Evolutionary conservation across 2,113 vertebrate species (phyloP), one percentile per base, ranked within the genome.

Genomic region (Ornithorhynchus anatinus): DNA sequence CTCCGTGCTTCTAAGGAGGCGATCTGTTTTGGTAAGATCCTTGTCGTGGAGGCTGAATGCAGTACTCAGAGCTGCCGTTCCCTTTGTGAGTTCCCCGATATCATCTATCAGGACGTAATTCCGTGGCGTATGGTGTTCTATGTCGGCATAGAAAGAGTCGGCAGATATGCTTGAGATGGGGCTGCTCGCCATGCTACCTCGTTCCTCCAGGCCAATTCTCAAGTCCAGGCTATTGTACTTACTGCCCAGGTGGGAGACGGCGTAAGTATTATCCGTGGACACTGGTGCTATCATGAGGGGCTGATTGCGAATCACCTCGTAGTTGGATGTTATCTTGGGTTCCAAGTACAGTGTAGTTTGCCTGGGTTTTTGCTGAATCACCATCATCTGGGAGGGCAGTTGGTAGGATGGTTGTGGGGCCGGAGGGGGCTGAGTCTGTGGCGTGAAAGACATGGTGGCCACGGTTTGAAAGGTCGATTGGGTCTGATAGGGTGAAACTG

Each of bases 41-140:
- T 99, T 99, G 58, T 99, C 96, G 39, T 97, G 95, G n/a, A 99
- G 91, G 60, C 85, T 95, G 88, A 98, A 99, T 53, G 94, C 95
- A 60, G 95, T 95, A 51, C 93, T 86, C 48, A 98, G 84, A 13
- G 95, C 73, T 8, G 94, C 88, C 32, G 97, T 93, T 29, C 95
- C 93, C 86, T 99, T 99, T 61, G 96, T 95, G 66, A 99, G 96
- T 48, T 99, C 97, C 20, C 96, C 96, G 77, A 99, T 97, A 80
- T 99, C 98, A 81, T 99, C 98, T 57, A 99, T 95, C 48, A 99
- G 82, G 57, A 99, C 95, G 69, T 99, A 99, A 89, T 97, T 99
- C 72, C 96, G 94, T 25, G 96, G 63, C 56, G 96, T 89, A 33
- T 98, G 96, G 65, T 96, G 97, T 47, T 99, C 98, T 69, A 99